Percentiles rank a stretch among this genome's conserved stretches.
These are phyloP conservation scores for Thaumatotibia leucotreta DNA, from an alignment of 1,140 invertebrate genomes.

Conservation along the genomic window DNA sequence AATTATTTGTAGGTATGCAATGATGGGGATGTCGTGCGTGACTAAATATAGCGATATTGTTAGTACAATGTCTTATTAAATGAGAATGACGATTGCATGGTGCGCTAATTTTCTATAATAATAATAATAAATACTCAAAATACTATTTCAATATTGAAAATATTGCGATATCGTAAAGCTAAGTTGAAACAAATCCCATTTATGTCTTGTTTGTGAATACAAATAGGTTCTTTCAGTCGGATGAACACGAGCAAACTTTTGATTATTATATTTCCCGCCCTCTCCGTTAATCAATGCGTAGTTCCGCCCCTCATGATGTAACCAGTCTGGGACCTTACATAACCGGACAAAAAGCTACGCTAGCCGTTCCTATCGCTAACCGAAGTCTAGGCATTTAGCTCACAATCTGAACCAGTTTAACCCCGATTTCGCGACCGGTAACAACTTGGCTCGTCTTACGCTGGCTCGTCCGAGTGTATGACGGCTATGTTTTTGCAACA, in stretches of 20 bases:
- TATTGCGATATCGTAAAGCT: background rate
- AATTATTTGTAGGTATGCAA: too few relatives aligned
- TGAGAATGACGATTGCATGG: too few relatives aligned
- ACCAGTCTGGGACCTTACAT: slow-evolving; percentile 12
- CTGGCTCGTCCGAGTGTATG: background rate
- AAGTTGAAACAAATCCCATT: background rate
- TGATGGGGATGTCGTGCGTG: too few relatives aligned
- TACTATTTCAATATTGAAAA: background rate
- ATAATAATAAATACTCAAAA: background rate
- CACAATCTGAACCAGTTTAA: background rate
- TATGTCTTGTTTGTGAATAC: background rate
- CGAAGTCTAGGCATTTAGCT: background rate
- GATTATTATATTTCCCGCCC: background rate
- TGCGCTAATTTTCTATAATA: too few relatives aligned
- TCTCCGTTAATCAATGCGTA: slow-evolving; percentile 11
- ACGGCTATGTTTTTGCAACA: background rate
- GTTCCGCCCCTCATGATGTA: slow-evolving; percentile 8
- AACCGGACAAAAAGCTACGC: slow-evolving; percentile 8
- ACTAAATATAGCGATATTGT: too few relatives aligned
- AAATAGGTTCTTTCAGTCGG: background rate
- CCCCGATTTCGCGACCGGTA: background rate
- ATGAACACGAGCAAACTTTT: background rate
- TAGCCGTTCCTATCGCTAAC: background rate
- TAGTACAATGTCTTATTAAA: too few relatives aligned
- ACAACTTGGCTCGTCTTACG: background rate